These are phyloP conservation scores for Sebastes iracundus DNA, from an alignment of 2,797 vertebrate species.

Conservation along the genomic window DNA sequence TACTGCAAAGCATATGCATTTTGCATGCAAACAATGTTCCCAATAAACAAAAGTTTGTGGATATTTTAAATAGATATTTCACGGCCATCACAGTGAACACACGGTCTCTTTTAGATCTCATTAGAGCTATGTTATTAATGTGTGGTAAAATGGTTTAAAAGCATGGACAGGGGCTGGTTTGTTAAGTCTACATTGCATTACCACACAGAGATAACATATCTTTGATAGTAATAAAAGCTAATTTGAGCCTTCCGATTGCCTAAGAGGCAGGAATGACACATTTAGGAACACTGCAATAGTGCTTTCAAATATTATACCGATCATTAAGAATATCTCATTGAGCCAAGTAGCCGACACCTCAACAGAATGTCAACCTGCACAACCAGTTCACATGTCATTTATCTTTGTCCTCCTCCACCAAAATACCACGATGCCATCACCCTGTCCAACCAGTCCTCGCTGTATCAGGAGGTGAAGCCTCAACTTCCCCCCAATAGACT, in stretches of 20 bases:
- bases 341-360: background rate
- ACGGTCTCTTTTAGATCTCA: background rate
- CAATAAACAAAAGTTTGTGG: background rate
- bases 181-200: background rate
- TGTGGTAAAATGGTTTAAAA: background rate
- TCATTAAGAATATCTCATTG: background rate
- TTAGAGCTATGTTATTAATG: background rate
- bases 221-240: background rate
- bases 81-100: background rate
- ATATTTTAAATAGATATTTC: background rate
- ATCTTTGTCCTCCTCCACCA: background rate
- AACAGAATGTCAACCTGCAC: background rate
- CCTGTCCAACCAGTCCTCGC: background rate
- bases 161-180: background rate
- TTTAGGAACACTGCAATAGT: background rate
- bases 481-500: background rate
- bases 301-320: background rate
- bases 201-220: background rate
- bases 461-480: background rate
- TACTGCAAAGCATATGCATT: background rate
- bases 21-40: background rate
- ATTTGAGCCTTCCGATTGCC: background rate
- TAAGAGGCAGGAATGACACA: background rate
- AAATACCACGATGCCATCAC: background rate
- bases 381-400: background rate